Base-by-base conservation (phyloP, 2,113 vertebrate species). In the Carollia perspicillata region DNA sequence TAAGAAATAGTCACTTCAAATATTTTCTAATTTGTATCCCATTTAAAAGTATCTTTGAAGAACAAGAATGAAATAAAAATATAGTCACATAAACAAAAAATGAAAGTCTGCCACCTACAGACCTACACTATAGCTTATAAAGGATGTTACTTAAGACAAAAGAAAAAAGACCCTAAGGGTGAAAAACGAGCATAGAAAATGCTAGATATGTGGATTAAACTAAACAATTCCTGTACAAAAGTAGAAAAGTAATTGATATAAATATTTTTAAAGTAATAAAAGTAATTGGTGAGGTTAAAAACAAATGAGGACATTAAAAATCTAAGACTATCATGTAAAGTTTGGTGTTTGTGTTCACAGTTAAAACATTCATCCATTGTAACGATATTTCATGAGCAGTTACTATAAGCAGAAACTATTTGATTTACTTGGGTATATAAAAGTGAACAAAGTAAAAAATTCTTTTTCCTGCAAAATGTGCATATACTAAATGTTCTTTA, bases 241-340 rank as follows among this genome's bases (percentile, higher is more conserved):
- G 49, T 71, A 40, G 55, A 87, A 72, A 72, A 78, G 47, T 37
- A 71, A 69, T 55, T 69, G 23, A 80, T 58, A 58, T 78, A 35
- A 68, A 37, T 51, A 79, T 68, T 93, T 90, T 87, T 1, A 78
- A 84, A 60, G 58, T 75, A 84, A 55, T 89, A 89, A 89, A 79
- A 89, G 58, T 71, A 77, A 81, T 89, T 71, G 58, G 28, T 60
- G 49, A 93, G 4, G 28, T 72, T 93, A 80, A 91, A 85, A 90
- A 42, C 5, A 93, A 88, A 79, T 40, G 44, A 75, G 10, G 58
- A 22, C 28, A 28, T 80, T 68, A 33, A 94, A 94, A 90, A 11
- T 11, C 42, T 75, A 78, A 71, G 8, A 47, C 37, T 68, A 37
- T 58, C 26, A 51, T 0, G 0, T 60, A 33, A 42, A 51, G 44